phyloP scores from a whole-genome alignment of 1,140 invertebrate genomes.

The Drosophila willistoni region DNA sequence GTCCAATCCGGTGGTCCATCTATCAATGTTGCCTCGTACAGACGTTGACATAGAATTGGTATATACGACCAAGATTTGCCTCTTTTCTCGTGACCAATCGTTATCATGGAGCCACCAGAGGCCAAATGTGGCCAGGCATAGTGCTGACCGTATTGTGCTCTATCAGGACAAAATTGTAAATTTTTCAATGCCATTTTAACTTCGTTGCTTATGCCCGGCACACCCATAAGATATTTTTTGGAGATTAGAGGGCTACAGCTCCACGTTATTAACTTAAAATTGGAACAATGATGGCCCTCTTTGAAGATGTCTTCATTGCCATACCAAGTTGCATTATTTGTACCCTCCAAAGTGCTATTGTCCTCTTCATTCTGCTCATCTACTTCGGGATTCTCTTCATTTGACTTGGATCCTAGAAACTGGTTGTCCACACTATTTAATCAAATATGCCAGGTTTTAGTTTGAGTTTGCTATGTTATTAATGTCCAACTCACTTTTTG shows the following conservation, averaged over 20 bases:
- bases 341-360: too few species aligned
- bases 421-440: too few species aligned
- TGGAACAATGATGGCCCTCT: neutral
- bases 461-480: too few species aligned
- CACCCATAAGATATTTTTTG: neutral
- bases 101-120: constrained; percentile 44
- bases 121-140: constrained; percentile 63
- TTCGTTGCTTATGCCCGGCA: neutral
- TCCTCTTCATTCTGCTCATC: too few species aligned
- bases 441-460: too few species aligned
- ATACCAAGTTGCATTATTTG: neutral
- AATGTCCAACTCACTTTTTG: too few species aligned
- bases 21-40: neutral
- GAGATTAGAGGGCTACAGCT: neutral
- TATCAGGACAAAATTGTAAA: neutral
- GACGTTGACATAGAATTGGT: constrained; percentile 52
- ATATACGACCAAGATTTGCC: constrained; percentile 74
- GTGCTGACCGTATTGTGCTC: constrained; percentile 41
- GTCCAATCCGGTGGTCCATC: neutral
- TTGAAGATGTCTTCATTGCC: neutral
- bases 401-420: too few species aligned
- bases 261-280: neutral
- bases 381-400: too few species aligned
- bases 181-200: neutral
- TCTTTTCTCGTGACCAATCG: constrained; percentile 36